Percentiles rank a stretch among this genome's conserved stretches.
Evolutionary conservation across 2,888 invertebrate species (phyloP).

Genomic region (Scrobipalpa costella): DNA sequence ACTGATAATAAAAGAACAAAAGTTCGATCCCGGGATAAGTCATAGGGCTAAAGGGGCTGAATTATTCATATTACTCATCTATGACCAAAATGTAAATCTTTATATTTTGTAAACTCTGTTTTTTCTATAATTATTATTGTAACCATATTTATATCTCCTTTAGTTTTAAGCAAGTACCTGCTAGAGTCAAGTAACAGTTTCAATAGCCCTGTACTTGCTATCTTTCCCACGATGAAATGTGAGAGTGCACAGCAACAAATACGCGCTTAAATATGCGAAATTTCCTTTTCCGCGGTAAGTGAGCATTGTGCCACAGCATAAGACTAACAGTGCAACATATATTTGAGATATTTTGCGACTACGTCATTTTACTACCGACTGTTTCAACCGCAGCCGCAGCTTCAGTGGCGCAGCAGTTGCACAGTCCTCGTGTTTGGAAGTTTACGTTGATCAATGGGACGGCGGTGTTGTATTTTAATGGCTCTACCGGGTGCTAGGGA

Average conservation of each 20-base stretch:
- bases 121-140: neutral
- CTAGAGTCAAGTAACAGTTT: neutral
- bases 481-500: too few relatives aligned
- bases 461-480: too few relatives aligned
- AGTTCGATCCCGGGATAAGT: too few relatives aligned
- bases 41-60: too few relatives aligned
- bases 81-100: too few relatives aligned
- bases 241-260: conserved; percentile 5
- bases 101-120: too few relatives aligned
- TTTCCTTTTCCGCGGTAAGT: conserved; percentile 14
- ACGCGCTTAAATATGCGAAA: conserved; percentile 10
- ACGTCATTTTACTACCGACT: neutral
- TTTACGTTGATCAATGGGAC: too few relatives aligned
- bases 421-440: too few relatives aligned
- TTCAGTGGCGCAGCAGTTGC: too few relatives aligned
- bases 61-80: too few relatives aligned
- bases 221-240: conserved; percentile 11
- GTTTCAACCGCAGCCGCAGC: too few relatives aligned
- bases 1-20: too few relatives aligned
- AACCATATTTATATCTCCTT: neutral
- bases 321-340: neutral
- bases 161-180: neutral
- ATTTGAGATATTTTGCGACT: neutral
- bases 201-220: neutral
- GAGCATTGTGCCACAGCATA: neutral